Conservation (phyloP, 2,888 invertebrate genomes). For the Tachina lurida region DNA sequence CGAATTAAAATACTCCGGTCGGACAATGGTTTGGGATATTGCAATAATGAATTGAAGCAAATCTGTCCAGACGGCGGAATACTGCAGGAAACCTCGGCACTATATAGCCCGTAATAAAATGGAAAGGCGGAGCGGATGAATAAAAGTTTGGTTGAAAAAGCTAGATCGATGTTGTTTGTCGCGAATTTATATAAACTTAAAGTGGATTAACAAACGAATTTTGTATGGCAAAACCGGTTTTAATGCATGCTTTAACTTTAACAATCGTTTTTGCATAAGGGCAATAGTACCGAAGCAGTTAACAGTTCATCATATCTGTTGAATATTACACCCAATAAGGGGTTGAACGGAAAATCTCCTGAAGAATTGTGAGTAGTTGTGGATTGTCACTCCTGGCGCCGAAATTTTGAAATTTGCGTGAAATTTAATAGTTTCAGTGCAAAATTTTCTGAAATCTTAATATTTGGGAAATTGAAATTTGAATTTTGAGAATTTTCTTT, state of each 20-base stretch:
- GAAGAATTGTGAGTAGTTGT: too few relatives aligned
- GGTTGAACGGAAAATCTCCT: background rate
- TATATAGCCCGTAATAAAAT: conserved; percentile 24
- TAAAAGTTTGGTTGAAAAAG: conserved; percentile 67
- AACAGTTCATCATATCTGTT: conserved; percentile 47
- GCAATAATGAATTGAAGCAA: conserved; percentile 13
- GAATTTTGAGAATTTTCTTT: too few relatives aligned
- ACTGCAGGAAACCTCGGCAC: conserved; percentile 18
- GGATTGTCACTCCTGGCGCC: too few relatives aligned
- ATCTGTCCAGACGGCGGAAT: conserved; percentile 2
- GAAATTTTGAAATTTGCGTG: too few relatives aligned
- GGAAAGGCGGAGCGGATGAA: conserved; percentile 52
- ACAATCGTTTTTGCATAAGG: too few relatives aligned
- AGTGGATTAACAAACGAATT: too few relatives aligned
- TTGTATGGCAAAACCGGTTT: too few relatives aligned
- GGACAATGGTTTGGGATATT: background rate
- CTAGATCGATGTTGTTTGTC: conserved; percentile 57
- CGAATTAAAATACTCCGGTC: conserved; percentile 33
- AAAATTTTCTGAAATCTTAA: too few relatives aligned
- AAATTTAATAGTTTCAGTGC: too few relatives aligned
- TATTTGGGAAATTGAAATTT: too few relatives aligned
- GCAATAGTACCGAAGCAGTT: conserved; percentile 47
- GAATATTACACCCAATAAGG: conserved; percentile 23
- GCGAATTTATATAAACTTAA: too few relatives aligned
- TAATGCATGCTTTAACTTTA: too few relatives aligned